Evolutionary conservation across 1,140 invertebrate genomes (phyloP).

Genomic region (Gryllus bimaculatus): DNA sequence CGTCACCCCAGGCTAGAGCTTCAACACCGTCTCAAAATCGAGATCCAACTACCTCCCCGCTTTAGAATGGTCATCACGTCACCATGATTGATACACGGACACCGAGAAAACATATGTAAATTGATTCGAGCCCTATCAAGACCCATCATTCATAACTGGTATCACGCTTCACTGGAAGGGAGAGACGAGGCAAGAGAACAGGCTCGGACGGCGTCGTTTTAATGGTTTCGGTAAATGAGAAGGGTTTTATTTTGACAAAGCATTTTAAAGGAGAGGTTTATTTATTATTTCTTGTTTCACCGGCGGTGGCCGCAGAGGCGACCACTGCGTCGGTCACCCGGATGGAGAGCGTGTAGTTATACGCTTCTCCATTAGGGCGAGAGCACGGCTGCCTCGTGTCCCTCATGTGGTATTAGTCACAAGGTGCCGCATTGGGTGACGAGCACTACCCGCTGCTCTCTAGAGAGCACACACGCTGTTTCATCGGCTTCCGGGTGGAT

Average conservation of each 20-base stretch:
- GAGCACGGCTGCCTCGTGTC: no score
- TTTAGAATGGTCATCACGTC: background rate
- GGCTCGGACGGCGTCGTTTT: background rate
- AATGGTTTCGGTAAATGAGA: background rate
- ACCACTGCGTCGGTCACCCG: no score
- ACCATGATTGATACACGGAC: background rate
- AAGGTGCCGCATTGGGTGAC: no score
- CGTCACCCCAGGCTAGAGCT: no score
- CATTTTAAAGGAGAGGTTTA: background rate
- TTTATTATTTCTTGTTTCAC: background rate
- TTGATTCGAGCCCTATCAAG: background rate
- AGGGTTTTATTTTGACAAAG: conserved; percentile 1
- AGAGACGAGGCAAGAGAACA: background rate
- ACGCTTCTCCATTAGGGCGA: no score
- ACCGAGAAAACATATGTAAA: background rate
- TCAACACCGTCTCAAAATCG: no score
- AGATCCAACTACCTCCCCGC: no score
- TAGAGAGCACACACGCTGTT: no score
- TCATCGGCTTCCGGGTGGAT: no score
- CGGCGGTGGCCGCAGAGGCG: no score
- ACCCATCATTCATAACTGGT: background rate
- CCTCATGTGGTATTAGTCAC: background rate
- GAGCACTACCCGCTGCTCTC: no score
- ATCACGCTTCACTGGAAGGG: background rate
- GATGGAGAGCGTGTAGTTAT: no score